Conservation (phyloP, 2,797 vertebrate species). For the Poecilia velifera region DNA sequence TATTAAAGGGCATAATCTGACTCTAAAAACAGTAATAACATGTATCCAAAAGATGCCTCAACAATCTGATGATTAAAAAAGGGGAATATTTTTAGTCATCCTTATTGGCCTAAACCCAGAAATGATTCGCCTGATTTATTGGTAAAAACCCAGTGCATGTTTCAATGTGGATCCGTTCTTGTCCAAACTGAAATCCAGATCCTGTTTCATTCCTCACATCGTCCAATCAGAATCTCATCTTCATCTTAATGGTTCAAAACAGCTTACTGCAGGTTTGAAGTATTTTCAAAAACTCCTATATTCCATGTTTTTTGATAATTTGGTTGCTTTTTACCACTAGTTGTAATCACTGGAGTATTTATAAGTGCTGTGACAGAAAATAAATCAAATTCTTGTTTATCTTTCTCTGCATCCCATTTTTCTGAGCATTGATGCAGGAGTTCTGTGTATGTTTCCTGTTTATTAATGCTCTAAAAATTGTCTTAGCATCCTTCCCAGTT, state of each 20-base stretch:
- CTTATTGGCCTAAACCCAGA: not conserved
- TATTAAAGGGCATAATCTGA: not conserved
- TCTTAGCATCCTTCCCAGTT: not conserved
- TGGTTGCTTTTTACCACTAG: not conserved
- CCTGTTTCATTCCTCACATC: not conserved
- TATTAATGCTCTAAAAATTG: not conserved
- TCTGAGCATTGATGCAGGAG: not conserved
- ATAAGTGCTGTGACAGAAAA: conserved; percentile 3
- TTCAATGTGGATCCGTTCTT: not conserved
- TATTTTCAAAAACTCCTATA: not conserved
- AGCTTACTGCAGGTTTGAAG: not conserved
- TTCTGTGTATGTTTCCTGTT: conserved; percentile 3
- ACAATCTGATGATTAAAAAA: not conserved
- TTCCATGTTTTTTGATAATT: not conserved
- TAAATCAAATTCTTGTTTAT: not conserved
- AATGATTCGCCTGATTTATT: not conserved
- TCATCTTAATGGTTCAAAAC: not conserved
- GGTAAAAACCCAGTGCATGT: not conserved
- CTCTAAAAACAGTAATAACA: not conserved
- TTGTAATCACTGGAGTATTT: not conserved
- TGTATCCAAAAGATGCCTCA: not conserved
- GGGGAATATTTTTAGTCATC: not conserved
- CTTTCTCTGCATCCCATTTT: not conserved
- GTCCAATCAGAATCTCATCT: not conserved
- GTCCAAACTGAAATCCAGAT: not conserved